Base-by-base conservation (phyloP, 2,888 invertebrate genomes). In the Dendrolimus houi region DNA sequence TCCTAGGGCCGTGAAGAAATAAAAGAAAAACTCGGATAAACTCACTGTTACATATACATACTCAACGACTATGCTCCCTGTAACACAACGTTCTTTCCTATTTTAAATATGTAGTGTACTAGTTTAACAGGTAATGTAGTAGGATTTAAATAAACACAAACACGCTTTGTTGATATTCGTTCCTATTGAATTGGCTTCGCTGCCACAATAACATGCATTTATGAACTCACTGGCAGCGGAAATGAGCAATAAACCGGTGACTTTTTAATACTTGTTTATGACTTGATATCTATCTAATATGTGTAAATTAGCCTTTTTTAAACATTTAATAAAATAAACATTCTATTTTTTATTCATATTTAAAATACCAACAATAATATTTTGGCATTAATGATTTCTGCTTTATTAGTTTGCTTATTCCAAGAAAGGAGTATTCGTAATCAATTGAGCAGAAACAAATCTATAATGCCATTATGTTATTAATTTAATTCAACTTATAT, bases 401-500 rank as follows among this genome's bases (percentile, higher is more conserved):
- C 29, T 29, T 29, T 29, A 29, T 6, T 29, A 29, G 29, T 29
- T 29, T 29, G 29, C 6, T 29, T 3, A 0, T 6, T 29, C 29
- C 29, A 29, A 29, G 29, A 29, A 29, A 29, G 29, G 29, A 29
- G 29, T 6, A 29, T 29, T 17, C 29, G 29, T 29, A 29, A 29
- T 29, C 1, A 29, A 29, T 29, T 29, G 6, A 29, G 29, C 3
- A 29, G 29, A 29, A 29, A 1, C 29, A 29, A 29, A 29, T 29
- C 29, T 29, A 29, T 29, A 6, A 29, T 47, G 12, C 12, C 9
- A 47, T 47, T 9, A 47, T 47, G 47, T 47, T 75, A 79, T 78
- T 77, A 77, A 78, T 78, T 77, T 79, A 73, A 75, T 70, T 67
- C 68, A 65, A 71, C 68, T 78, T 79, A 79, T 80, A 82, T 74